Percentiles rank a stretch among this genome's conserved stretches.
These are phyloP conservation scores for Pseudomyrmex pallidus DNA, from an alignment of 1,140 invertebrate species.

Conservation along the genomic window DNA sequence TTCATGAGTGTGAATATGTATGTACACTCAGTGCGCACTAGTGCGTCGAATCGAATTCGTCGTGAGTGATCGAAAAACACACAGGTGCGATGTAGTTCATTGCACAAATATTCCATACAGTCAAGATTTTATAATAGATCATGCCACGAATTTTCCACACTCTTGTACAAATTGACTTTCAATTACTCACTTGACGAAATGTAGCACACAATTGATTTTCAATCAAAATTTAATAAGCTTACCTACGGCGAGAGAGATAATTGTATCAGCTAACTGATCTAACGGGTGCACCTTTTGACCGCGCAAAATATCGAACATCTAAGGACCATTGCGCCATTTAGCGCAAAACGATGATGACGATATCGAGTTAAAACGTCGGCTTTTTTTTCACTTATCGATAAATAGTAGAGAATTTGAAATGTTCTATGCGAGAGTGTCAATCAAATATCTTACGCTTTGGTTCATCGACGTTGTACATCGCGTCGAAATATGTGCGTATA, in stretches of 20 bases:
- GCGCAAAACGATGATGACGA: conserved; percentile 27
- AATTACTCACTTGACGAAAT: not conserved
- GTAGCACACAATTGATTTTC: not conserved
- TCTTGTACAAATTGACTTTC: not conserved
- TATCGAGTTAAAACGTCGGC: conserved; percentile 1
- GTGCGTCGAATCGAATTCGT: too few relatives aligned
- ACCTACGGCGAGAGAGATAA: not conserved
- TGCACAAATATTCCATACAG: conserved; percentile 7
- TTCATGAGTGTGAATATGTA: too few relatives aligned
- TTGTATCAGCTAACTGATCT: conserved; percentile 30
- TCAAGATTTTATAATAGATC: not conserved
- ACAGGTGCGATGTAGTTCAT: conserved; percentile 33
- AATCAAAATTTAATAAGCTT: conserved; percentile 10
- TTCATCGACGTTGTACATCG: not conserved
- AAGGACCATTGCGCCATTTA: not conserved
- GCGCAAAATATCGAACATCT: conserved; percentile 32
- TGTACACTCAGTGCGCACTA: too few relatives aligned
- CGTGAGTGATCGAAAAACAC: conserved; percentile 11
- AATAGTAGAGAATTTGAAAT: not conserved
- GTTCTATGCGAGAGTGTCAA: not conserved
- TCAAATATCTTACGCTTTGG: not conserved
- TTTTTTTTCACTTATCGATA: not conserved
- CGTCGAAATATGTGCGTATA: conserved; percentile 10
- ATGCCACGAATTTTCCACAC: not conserved
- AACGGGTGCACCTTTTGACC: conserved; percentile 20